These are phyloP conservation scores for Cryptophagus acutangulus DNA, from an alignment of 2,888 invertebrate genomes.

Conservation along the genomic window DNA sequence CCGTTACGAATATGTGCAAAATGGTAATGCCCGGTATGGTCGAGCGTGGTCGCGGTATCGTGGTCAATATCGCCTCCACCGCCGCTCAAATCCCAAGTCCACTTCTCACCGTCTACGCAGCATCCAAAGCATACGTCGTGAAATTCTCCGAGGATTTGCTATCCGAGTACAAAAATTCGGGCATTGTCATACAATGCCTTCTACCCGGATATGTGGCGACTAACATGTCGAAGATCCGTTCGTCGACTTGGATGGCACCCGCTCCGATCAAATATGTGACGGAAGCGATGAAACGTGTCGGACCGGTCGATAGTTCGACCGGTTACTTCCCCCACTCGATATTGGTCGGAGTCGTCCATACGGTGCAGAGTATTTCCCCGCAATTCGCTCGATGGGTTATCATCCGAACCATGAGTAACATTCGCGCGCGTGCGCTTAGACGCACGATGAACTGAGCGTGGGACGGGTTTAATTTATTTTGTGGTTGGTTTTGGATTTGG, in stretches of 20 bases:
- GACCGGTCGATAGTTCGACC: conserved; percentile 63
- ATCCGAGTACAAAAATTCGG: conserved; percentile 67
- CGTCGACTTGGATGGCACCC: conserved; percentile 69
- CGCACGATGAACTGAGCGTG: too few relatives aligned
- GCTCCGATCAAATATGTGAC: conserved; percentile 66
- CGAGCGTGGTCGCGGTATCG: conserved; percentile 70
- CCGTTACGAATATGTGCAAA: conserved; percentile 78
- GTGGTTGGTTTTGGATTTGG: too few relatives aligned
- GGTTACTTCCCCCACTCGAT: conserved; percentile 71
- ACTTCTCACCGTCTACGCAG: conserved; percentile 78
- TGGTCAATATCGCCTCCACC: conserved; percentile 86
- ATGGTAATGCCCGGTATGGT: conserved; percentile 83
- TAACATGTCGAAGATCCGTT: conserved; percentile 82
- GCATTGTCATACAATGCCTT: conserved; percentile 75
- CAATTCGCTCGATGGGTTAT: conserved; percentile 59
- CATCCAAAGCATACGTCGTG: conserved; percentile 82
- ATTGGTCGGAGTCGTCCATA: conserved; percentile 52
- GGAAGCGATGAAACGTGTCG: conserved; percentile 66
- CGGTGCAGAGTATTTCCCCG: conserved; percentile 52
- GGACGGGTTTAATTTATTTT: too few relatives aligned
- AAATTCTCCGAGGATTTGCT: conserved; percentile 74
- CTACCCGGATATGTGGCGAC: conserved; percentile 87
- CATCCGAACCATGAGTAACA: conserved; percentile 61
- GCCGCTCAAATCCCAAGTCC: conserved; percentile 78
- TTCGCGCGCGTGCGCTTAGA: conserved; percentile 55